Evolutionary conservation across 2,113 vertebrate genomes (phyloP).

Genomic region (Climacteris rufus): DNA sequence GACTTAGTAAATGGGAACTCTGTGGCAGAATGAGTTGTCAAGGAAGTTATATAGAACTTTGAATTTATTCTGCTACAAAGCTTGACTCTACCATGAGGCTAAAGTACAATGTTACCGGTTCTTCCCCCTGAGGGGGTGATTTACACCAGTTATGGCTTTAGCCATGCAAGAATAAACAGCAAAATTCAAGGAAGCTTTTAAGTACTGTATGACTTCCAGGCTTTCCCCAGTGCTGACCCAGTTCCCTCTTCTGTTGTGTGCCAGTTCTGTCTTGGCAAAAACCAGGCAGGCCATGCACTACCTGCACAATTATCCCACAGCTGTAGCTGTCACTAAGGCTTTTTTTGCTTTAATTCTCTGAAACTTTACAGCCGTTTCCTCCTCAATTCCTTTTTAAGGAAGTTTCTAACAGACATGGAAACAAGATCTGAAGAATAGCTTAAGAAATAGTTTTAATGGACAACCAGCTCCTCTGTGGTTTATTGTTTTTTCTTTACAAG

Average conservation of each 20-base stretch:
- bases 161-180: neutral
- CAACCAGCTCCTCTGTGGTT: neutral
- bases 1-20: neutral
- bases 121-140: neutral
- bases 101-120: neutral
- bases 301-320: neutral
- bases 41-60: neutral
- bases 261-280: neutral
- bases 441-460: neutral
- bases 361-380: neutral
- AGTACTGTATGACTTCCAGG: neutral
- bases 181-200: neutral
- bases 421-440: neutral
- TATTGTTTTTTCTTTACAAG: neutral
- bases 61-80: neutral
- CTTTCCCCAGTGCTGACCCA: neutral
- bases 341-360: neutral
- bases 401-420: neutral
- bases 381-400: neutral
- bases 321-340: neutral
- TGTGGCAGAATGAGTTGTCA: neutral
- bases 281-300: neutral
- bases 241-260: neutral
- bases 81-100: neutral
- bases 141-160: neutral